Evolutionary conservation across 92 coral and sea anemone species (phyloP), one percentile per base, ranked within the genome.

Genomic region (Anthopleura xanthogrammica): DNA sequence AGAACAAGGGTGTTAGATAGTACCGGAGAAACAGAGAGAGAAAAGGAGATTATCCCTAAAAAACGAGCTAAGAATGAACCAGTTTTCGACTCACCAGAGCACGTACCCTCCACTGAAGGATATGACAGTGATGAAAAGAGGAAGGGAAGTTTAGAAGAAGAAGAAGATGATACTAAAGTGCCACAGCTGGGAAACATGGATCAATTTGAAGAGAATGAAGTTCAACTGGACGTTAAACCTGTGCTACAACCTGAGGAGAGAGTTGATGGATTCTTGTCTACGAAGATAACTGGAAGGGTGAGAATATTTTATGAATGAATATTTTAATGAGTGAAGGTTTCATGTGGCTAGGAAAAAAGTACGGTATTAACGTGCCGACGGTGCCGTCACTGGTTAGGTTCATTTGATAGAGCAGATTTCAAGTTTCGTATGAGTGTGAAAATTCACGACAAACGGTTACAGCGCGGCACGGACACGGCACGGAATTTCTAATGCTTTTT

Each of bases 221-320:
- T 5, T 7, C n/a, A 22, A 58, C 11, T 48, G n/a, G 72, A 58
- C 2, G 16, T 40, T 1, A 14, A 9, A 1, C 29, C 82, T 79
- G 19, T 5, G 41, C 8, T 20, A 68, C 57, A 19, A 58, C 71
- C 39, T 20, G 41, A 52, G 41, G 54, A 72, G 16, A 68, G 39
- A 16, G 36, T 41, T 10, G 86, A 77, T 77, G 94, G 94, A 13
- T 91, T 85, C 79, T 80, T 91, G 19, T 85, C 87, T 22, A 75
- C 94, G 6, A 91, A 86, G 73, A 56, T 81, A 20, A 85, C 87
- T 50, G 77, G 86, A 78, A 84, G 81, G 89, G 94, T 91, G 76
- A 66, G 92, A 40, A 36, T 16, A 4, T 40, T 4, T 16, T 4
- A 20, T 62, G 24, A 17, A 29, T 62, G 10, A 20, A 62, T 20